Percentiles rank a stretch among this genome's conserved stretches.
These are phyloP conservation scores for Anoplophora glabripennis DNA, from an alignment of 1,140 invertebrate genomes.

Conservation along the genomic window DNA sequence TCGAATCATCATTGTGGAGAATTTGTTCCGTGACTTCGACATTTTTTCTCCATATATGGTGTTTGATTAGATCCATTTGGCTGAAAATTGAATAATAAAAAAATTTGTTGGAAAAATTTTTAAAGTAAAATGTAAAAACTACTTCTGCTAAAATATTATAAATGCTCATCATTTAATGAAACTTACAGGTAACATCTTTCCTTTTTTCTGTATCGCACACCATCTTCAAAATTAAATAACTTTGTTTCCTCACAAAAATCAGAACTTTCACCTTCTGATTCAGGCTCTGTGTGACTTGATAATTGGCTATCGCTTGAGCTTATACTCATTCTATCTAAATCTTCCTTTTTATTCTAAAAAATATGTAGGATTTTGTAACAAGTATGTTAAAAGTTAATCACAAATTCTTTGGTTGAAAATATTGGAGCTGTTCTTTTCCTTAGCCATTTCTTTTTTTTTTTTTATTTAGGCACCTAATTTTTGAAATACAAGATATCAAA, in stretches of 20 bases:
- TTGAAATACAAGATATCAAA: no score
- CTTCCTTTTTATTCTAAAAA: conserved; percentile 35
- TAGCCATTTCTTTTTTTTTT: no score
- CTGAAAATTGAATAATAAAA: conserved; percentile 34
- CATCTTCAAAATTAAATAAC: conserved; percentile 36
- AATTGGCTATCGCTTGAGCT: conserved; percentile 49
- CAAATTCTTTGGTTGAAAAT: no score
- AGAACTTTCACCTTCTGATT: conserved; percentile 34
- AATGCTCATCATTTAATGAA: conserved; percentile 8
- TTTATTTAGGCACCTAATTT: no score
- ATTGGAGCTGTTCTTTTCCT: no score
- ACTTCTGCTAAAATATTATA: conserved; percentile 6
- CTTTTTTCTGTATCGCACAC: conserved; percentile 41
- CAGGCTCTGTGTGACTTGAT: conserved; percentile 42
- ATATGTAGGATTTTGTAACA: background rate
- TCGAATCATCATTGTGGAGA: conserved; percentile 50
- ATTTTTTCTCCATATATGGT: conserved; percentile 69
- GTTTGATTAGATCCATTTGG: conserved; percentile 59
- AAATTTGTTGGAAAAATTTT: background rate
- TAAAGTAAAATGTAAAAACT: background rate
- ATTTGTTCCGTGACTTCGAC: conserved; percentile 70
- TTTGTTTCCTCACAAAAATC: conserved; percentile 39
- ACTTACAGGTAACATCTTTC: conserved; percentile 44
- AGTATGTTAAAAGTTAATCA: no score
- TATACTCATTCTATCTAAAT: conserved; percentile 45